Conservation (phyloP, 2,888 invertebrate genomes). For the Silvanus unidentatus region DNA sequence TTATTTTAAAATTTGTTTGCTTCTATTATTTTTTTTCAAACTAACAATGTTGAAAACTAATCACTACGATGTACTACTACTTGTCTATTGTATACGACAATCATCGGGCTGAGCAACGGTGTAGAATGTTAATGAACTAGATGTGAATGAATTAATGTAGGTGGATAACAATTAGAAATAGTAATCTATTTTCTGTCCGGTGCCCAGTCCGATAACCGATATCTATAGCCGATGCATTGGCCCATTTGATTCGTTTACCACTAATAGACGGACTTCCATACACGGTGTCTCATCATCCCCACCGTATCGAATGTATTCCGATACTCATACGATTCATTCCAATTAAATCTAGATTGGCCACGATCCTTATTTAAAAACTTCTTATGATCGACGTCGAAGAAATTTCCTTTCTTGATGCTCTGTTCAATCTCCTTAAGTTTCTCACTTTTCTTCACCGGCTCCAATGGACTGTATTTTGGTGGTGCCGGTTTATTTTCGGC, state of each 20-base stretch:
- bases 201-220: conserved; percentile 33
- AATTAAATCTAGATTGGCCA: conserved; percentile 27
- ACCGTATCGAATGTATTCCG: conserved; percentile 42
- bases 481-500: conserved; percentile 29
- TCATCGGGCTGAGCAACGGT: conserved; percentile 28
- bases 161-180: conserved; percentile 19
- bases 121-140: conserved; percentile 32
- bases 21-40: conserved; percentile 19
- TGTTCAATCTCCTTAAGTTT: conserved; percentile 41
- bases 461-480: conserved; percentile 39
- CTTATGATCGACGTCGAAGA: conserved; percentile 42
- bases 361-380: conserved; percentile 36
- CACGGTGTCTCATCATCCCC: conserved; percentile 42
- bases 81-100: conserved; percentile 21
- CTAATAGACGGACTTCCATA: conserved; percentile 43
- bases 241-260: conserved; percentile 28
- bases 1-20: conserved; percentile 21
- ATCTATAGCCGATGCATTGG: conserved; percentile 35
- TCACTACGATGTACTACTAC: conserved; percentile 16
- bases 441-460: conserved; percentile 42
- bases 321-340: conserved; percentile 38
- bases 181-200: conserved; percentile 12
- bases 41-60: conserved; percentile 14
- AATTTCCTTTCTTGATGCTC: conserved; percentile 41
- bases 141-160: conserved; percentile 28